Percentiles rank a stretch among this genome's conserved stretches.
These are phyloP conservation scores for Aromia moschata DNA, from an alignment of 2,888 invertebrate species.

Conservation along the genomic window DNA sequence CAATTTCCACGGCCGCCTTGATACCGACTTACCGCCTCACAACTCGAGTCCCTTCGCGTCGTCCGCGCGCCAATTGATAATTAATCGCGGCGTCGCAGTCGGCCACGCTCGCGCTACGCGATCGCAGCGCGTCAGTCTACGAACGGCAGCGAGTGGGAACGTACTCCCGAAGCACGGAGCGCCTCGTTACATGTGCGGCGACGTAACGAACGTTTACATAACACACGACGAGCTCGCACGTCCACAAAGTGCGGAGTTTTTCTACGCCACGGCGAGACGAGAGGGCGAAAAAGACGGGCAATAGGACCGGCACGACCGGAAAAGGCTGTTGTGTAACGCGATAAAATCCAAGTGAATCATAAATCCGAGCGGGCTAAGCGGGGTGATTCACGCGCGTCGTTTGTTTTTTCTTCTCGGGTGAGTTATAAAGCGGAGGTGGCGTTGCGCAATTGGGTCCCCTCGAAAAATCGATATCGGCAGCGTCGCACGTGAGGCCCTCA, in stretches of 20 bases:
- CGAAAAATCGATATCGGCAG: constrained; percentile 34
- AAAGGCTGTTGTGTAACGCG: constrained; percentile 16
- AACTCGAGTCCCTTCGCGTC: not conserved
- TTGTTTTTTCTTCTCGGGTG: not conserved
- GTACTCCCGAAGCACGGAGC: constrained; percentile 8
- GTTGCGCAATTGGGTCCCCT: constrained; percentile 15
- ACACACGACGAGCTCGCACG: constrained; percentile 31
- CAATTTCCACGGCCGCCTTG: not conserved
- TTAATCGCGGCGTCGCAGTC: not conserved
- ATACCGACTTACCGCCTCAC: not conserved
- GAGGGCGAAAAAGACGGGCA: not conserved
- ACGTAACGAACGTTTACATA: constrained; percentile 43
- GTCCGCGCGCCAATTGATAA: too few relatives aligned
- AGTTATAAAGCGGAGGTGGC: constrained; percentile 35
- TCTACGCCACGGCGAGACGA: not conserved
- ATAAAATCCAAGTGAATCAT: constrained; percentile 15
- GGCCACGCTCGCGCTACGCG: not conserved
- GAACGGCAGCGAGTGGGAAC: constrained; percentile 20
- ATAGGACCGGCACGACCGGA: not conserved
- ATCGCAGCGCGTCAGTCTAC: constrained; percentile 22
- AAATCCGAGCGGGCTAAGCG: constrained; percentile 5
- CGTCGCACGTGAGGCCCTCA: constrained; percentile 28
- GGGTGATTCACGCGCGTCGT: constrained; percentile 12
- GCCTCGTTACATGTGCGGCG: constrained; percentile 40
- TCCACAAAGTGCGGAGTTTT: constrained; percentile 16